Base-by-base conservation (phyloP, 2,113 vertebrate species). In the Gadus chalcogrammus region DNA sequence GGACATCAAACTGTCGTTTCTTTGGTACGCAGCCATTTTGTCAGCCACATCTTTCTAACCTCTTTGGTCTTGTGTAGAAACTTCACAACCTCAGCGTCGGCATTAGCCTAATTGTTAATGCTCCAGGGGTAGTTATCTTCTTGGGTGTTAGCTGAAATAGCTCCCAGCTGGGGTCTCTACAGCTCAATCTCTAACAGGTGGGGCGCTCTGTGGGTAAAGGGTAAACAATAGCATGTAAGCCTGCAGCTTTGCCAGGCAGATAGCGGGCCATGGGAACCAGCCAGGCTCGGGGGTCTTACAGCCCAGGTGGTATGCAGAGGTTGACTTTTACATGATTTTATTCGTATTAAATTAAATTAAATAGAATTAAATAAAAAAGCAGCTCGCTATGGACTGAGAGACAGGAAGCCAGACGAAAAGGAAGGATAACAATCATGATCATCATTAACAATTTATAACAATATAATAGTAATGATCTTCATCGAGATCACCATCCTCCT, bases 131-230 rank as follows among this genome's bases (percentile, higher is more conserved):
- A 38, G 78, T 84, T 84, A 79, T 87, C 74, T 80, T 75, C 76
- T 85, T 85, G 85, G 85, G 87, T 84, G 88, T 88, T 81, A 69
- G 79, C 76, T 75, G 80, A 79, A 89, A 87, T 85, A 80, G 82
- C 77, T 88, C 83, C 77, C 89, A 91, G 88, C 88, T 91, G 88
- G 79, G 79, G 80, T 83, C 72, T 79, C 77, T 81, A 75, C 79
- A 62, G 70, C 75, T 82, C 88, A 83, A 89, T 89, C 81, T 88
- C 82, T 80, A 88, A 87, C 90, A 90, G 87, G 90, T 90, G 85
- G 70, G 65, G 53, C 67, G 72, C 64, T 79, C 78, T 73, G 80
- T 81, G 81, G 74, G 78, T 76, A 73, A 65, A 84, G 76, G 71
- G 81, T 82, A 87, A 81, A 88, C 84, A 88, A 81, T 73, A 73